These are phyloP conservation scores for Labeo calbasu DNA, from an alignment of 2,797 vertebrate species.

Conservation along the genomic window DNA sequence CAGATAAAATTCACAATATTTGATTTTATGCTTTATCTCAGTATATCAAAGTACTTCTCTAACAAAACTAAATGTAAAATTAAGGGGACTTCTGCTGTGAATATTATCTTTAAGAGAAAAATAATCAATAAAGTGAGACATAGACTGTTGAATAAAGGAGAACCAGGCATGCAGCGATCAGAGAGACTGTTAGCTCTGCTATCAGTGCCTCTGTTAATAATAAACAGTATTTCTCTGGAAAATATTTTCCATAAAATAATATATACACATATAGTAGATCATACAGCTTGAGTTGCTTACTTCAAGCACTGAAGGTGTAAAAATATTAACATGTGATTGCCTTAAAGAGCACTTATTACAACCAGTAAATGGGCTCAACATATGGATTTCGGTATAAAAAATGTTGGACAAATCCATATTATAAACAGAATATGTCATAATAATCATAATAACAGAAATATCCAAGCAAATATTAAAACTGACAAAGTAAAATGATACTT, in stretches of 20 bases:
- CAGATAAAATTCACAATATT: background rate
- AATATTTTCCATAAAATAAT: background rate
- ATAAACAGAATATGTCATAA: background rate
- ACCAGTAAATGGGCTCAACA: background rate
- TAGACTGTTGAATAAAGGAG: background rate
- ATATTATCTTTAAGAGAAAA: background rate
- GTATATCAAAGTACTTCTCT: background rate
- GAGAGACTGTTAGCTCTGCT: background rate
- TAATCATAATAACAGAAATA: background rate
- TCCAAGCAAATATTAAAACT: background rate
- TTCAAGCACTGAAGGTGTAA: background rate
- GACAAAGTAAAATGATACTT: background rate
- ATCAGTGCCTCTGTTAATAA: background rate
- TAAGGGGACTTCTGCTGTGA: background rate
- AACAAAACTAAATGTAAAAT: background rate
- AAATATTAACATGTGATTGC: background rate
- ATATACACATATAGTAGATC: no score
- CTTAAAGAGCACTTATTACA: slow-evolving; percentile 8
- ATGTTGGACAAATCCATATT: background rate
- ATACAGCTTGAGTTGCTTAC: background rate
- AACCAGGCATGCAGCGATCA: background rate
- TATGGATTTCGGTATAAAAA: background rate
- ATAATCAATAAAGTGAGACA: background rate
- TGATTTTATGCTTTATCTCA: background rate
- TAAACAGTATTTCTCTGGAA: background rate